Conservation (phyloP, 2,113 vertebrate genomes). For the Dasyornis broadbenti region DNA sequence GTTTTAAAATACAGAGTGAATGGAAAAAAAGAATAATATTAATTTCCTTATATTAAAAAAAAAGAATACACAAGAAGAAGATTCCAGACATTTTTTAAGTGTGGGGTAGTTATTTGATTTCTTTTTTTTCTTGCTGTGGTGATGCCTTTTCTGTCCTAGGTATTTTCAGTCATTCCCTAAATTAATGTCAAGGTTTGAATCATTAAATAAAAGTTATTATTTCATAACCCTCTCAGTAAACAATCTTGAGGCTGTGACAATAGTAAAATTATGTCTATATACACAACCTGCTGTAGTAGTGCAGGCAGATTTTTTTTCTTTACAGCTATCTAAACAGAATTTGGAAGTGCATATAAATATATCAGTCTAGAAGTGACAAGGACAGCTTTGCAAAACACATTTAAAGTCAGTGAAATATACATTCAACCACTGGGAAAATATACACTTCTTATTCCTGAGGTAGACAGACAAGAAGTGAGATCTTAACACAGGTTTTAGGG, state of each 20-base stretch:
- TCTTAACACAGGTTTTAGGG: neutral
- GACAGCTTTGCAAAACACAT: conserved; percentile 23
- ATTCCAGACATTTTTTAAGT: neutral
- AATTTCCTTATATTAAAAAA: rapidly evolving
- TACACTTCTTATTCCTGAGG: conserved; percentile 17
- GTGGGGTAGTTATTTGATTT: neutral
- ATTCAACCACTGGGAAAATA: conserved; percentile 43
- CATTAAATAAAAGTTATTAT: neutral
- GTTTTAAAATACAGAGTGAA: neutral
- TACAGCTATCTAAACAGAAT: conserved; percentile 25
- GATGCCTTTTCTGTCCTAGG: neutral
- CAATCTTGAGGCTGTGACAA: neutral
- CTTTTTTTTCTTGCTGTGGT: rapidly evolving
- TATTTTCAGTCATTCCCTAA: neutral
- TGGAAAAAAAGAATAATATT: neutral
- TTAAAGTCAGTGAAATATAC: conserved; percentile 44
- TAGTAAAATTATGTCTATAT: neutral
- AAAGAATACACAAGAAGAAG: neutral
- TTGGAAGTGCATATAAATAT: conserved; percentile 31
- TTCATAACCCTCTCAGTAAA: neutral
- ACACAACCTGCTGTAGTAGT: neutral
- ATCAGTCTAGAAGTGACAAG: conserved; percentile 9
- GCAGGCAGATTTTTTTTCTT: neutral
- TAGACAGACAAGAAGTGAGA: conserved; percentile 30
- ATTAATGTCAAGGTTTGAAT: neutral